Evolutionary conservation across 2,797 vertebrate genomes (phyloP).

Genomic region (Champsocephalus gunnari): DNA sequence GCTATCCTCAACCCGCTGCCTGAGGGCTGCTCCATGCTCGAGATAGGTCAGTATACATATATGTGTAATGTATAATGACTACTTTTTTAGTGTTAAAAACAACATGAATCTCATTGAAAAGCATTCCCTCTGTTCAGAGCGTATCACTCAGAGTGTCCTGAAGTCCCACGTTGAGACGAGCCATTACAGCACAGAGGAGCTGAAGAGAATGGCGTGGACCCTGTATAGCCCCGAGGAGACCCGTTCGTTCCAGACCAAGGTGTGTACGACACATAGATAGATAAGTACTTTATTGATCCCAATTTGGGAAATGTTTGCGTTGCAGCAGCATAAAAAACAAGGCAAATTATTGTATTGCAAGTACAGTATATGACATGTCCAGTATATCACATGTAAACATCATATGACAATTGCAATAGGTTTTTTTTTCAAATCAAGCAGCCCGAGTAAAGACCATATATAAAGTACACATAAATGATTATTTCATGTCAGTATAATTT

Average conservation of each 20-base stretch:
- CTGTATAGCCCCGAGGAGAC: conserved; percentile 89
- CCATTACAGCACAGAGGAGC: conserved; percentile 91
- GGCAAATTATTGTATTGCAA: too few species aligned
- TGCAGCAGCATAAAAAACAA: too few species aligned
- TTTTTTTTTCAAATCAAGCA: too few species aligned
- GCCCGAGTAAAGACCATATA: background rate
- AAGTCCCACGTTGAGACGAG: conserved; percentile 93
- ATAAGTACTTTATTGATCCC: too few species aligned
- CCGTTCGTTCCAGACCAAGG: conserved; percentile 89
- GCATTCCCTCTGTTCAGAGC: conserved; percentile 78
- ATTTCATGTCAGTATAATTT: conserved; percentile 1
- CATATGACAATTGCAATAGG: too few species aligned
- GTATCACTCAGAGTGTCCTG: conserved; percentile 90
- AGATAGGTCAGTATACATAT: conserved; percentile 84
- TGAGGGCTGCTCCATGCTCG: conserved; percentile 84
- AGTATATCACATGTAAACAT: too few species aligned
- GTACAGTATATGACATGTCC: too few species aligned
- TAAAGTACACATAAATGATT: background rate
- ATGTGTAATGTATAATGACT: background rate
- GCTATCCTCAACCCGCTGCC: conserved; percentile 78
- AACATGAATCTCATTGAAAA: background rate
- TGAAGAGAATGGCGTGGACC: conserved; percentile 90
- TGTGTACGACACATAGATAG: conserved; percentile 53
- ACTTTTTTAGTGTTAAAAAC: background rate
- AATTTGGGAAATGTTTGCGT: too few species aligned